Evolutionary conservation across 2,888 invertebrate species (phyloP).

Genomic region (Acanthosoma haemorrhoidale): DNA sequence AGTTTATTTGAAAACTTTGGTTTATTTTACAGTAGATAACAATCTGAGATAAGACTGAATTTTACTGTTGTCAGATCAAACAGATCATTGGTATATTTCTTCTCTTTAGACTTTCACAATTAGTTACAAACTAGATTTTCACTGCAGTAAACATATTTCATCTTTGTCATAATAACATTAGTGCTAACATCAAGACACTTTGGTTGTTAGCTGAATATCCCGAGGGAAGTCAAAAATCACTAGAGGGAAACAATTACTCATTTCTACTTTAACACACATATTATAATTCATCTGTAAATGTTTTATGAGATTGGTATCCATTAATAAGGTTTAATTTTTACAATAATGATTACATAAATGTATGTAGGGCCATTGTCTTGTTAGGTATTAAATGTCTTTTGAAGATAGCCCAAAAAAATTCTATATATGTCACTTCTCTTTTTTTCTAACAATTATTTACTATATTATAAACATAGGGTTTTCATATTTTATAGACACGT

Average conservation of each 20-base stretch:
- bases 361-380: not conserved
- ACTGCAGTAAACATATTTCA: not conserved
- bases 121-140: not conserved
- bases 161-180: not conserved
- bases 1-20: not conserved
- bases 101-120: not conserved
- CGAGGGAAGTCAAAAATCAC: not conserved
- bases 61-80: not conserved
- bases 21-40: not conserved
- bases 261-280: constrained; percentile 10
- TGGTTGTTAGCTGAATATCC: not conserved
- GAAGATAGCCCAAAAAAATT: not conserved
- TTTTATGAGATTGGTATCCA: not conserved
- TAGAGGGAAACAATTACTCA: constrained; percentile 11
- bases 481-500: not conserved
- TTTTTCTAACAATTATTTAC: not conserved
- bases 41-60: not conserved
- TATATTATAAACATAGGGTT: constrained; percentile 4
- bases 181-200: not conserved
- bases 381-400: constrained; percentile 2
- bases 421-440: not conserved
- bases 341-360: not conserved
- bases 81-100: not conserved
- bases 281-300: not conserved
- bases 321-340: not conserved